Evolutionary conservation across 2,113 vertebrate genomes (phyloP).

Genomic region (Polypterus senegalus): DNA sequence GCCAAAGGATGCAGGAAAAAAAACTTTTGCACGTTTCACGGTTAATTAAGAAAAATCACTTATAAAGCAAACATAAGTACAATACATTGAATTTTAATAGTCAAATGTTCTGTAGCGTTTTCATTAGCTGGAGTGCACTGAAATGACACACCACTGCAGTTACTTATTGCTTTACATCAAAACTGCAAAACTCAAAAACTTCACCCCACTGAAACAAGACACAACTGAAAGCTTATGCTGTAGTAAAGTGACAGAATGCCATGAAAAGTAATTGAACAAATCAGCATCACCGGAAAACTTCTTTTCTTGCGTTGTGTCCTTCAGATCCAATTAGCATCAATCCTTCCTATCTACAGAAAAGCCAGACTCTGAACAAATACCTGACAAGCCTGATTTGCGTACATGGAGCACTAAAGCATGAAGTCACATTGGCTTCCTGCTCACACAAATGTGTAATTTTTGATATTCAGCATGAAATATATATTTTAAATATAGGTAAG

Average conservation of each 20-base stretch:
- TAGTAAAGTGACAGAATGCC: neutral
- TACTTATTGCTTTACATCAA: neutral
- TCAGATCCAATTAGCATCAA: neutral
- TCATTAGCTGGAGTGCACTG: too few relatives aligned
- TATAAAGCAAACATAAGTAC: too few relatives aligned
- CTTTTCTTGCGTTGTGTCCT: neutral
- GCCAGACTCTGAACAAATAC: neutral
- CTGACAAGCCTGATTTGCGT: conserved; percentile 1
- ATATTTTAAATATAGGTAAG: too few relatives aligned
- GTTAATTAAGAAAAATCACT: too few relatives aligned
- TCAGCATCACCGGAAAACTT: neutral
- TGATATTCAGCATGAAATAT: too few relatives aligned
- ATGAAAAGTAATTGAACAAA: neutral
- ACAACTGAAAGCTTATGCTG: neutral
- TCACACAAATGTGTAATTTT: too few relatives aligned
- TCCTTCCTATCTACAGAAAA: conserved; percentile 1
- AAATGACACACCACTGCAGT: conserved; percentile 2
- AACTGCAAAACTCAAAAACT: neutral
- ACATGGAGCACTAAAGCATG: conserved; percentile 1
- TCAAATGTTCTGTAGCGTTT: too few relatives aligned
- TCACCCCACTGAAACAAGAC: neutral
- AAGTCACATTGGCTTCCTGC: neutral
- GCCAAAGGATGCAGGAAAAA: too few relatives aligned
- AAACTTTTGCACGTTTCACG: too few relatives aligned
- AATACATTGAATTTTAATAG: too few relatives aligned